These are phyloP conservation scores for Dicerorhinus sumatrensis DNA, from an alignment of 2,113 vertebrate species.

Conservation along the genomic window DNA sequence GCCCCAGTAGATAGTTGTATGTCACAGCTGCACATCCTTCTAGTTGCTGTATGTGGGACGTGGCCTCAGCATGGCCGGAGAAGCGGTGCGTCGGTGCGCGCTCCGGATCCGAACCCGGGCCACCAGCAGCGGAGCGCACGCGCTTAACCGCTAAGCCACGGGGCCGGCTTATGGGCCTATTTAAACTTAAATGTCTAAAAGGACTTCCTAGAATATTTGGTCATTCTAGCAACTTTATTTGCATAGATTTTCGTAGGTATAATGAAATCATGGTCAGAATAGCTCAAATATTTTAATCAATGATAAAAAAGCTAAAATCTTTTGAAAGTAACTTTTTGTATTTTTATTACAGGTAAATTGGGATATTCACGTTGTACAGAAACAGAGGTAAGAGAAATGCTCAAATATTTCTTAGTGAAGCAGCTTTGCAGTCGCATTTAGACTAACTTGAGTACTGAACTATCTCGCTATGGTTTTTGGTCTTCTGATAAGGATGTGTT, in stretches of 20 bases:
- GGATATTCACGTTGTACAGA: slow-evolving; percentile 88
- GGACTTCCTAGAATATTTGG: not conserved
- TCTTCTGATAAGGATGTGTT: slow-evolving; percentile 22
- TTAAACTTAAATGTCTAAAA: slow-evolving; percentile 24
- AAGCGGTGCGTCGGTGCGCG: too few species aligned
- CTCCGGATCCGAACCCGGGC: too few species aligned
- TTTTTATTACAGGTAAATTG: slow-evolving; percentile 90
- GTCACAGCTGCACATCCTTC: too few species aligned
- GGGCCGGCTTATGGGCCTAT: not conserved
- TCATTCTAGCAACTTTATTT: slow-evolving; percentile 16
- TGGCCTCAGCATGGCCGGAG: too few species aligned
- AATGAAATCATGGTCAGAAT: not conserved
- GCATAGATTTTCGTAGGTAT: not conserved
- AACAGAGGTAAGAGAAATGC: slow-evolving; percentile 92
- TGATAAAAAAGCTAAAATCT: slow-evolving; percentile 1
- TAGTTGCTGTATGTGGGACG: too few species aligned
- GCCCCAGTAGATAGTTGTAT: too few species aligned
- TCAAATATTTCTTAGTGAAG: slow-evolving; percentile 60
- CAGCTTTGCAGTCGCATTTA: not conserved
- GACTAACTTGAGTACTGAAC: not conserved
- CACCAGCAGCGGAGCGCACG: too few species aligned
- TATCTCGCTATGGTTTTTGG: not conserved
- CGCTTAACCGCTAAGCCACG: too few species aligned
- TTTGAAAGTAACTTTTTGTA: slow-evolving; percentile 68
- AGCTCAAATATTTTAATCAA: not conserved